Conservation (phyloP, 2,797 vertebrate species). For the Enteromius viviparus region DNA sequence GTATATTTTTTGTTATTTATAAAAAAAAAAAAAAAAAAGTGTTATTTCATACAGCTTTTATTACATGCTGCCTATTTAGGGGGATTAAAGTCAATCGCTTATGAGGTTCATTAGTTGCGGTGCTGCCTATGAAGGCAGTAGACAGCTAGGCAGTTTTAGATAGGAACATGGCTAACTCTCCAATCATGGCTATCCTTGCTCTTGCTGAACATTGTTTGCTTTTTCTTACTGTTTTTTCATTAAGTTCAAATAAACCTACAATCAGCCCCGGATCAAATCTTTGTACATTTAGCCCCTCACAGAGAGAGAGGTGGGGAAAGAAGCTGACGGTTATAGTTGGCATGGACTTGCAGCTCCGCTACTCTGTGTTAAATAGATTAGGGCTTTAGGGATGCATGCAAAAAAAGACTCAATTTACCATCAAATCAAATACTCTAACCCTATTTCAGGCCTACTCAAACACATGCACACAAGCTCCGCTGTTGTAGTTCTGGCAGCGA, state of each 20-base stretch:
- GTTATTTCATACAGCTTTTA: no score
- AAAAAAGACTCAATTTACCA: slow-evolving; percentile 75
- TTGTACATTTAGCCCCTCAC: slow-evolving; percentile 2
- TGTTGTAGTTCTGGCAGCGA: slow-evolving; percentile 45
- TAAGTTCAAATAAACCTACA: slow-evolving; percentile 38
- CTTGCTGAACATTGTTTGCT: slow-evolving; percentile 14
- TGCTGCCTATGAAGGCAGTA: background rate
- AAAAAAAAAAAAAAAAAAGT: no score
- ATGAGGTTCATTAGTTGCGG: background rate
- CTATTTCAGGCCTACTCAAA: slow-evolving; percentile 70
- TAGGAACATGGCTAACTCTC: background rate
- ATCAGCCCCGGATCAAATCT: slow-evolving; percentile 24
- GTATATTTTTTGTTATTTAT: no score
- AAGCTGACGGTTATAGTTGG: slow-evolving; percentile 33
- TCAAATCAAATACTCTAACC: slow-evolving; percentile 69
- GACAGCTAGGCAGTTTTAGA: background rate
- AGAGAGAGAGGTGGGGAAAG: slow-evolving; percentile 26
- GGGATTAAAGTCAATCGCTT: background rate
- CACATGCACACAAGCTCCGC: slow-evolving; percentile 60
- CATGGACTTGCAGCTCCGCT: slow-evolving; percentile 62
- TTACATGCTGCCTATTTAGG: background rate
- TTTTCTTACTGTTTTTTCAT: slow-evolving; percentile 26
- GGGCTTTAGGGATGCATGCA: slow-evolving; percentile 74
- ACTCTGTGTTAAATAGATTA: slow-evolving; percentile 81
- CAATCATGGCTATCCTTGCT: background rate